Evolutionary conservation across 2,797 vertebrate genomes (phyloP).

Genomic region (Lepus oiostolus): DNA sequence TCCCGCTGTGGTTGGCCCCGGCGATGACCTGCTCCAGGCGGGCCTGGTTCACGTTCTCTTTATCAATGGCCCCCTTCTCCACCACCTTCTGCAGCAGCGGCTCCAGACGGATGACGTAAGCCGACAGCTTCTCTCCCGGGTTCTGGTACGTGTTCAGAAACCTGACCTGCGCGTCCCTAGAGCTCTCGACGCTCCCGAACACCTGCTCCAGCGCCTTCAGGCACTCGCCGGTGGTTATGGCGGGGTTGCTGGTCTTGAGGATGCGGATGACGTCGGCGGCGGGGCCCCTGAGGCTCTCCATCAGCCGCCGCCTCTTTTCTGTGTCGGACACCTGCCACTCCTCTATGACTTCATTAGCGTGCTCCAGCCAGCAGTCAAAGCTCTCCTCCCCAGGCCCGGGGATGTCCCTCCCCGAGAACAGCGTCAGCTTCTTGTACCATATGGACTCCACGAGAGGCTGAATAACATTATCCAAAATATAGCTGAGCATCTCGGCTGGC

Average conservation of each 20-base stretch:
- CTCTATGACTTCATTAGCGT: constrained; percentile 72
- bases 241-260: constrained; percentile 76
- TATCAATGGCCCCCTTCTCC: constrained; percentile 81
- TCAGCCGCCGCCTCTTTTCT: constrained; percentile 78
- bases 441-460: constrained; percentile 81
- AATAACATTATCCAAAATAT: constrained; percentile 78
- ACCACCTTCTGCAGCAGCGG: constrained; percentile 81
- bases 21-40: constrained; percentile 83
- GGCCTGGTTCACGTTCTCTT: constrained; percentile 81
- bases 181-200: constrained; percentile 77
- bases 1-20: constrained; percentile 79
- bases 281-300: constrained; percentile 80
- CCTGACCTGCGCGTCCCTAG: constrained; percentile 75
- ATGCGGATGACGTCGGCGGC: constrained; percentile 80
- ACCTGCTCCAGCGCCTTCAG: constrained; percentile 81
- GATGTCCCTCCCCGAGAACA: constrained; percentile 77
- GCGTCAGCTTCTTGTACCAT: constrained; percentile 83
- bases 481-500: constrained; percentile 78
- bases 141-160: constrained; percentile 84
- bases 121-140: constrained; percentile 76
- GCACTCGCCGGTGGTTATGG: constrained; percentile 75
- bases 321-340: constrained; percentile 80
- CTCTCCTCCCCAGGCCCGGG: constrained; percentile 80
- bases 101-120: constrained; percentile 80
- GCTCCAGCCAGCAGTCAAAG: constrained; percentile 80